Conservation (phyloP, 2,797 vertebrate genomes). For the Siniperca scherzeri region DNA sequence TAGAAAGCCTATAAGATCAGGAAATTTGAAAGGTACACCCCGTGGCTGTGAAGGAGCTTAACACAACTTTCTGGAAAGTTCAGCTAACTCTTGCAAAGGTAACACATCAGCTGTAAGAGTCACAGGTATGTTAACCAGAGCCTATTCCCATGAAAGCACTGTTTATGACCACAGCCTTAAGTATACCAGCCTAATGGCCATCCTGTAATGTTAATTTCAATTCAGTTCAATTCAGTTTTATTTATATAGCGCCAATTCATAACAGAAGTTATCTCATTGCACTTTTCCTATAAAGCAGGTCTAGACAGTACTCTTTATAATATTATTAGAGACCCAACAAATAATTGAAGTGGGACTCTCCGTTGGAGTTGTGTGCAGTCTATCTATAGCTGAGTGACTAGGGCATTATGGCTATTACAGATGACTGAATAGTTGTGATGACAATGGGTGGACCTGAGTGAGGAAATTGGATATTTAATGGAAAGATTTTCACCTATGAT, state of each 20-base stretch:
- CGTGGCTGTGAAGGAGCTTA: constrained; percentile 32
- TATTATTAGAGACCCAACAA: too few species aligned
- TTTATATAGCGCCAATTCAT: too few species aligned
- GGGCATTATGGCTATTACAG: constrained; percentile 64
- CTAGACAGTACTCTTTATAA: too few species aligned
- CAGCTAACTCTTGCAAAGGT: constrained; percentile 2
- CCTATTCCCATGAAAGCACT: constrained; percentile 24
- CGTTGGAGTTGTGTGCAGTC: constrained; percentile 49
- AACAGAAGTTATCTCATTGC: too few species aligned
- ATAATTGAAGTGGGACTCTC: constrained; percentile 39
- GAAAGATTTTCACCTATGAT: constrained; percentile 71
- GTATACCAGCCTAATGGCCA: constrained; percentile 38
- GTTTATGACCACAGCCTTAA: constrained; percentile 31
- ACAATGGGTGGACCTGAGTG: constrained; percentile 62
- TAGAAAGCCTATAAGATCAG: constrained; percentile 25
- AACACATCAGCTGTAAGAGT: constrained; percentile 32
- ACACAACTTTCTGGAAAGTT: constrained; percentile 38
- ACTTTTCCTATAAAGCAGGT: too few species aligned
- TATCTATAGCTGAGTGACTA: constrained; percentile 60
- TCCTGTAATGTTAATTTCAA: constrained; percentile 45
- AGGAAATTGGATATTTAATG: constrained; percentile 76
- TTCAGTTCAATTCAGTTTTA: too few species aligned
- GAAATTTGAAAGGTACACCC: constrained; percentile 34
- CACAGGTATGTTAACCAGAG: background rate
- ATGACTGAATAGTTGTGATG: constrained; percentile 67